Evolutionary conservation across 2,113 vertebrate species (phyloP).

Genomic region (Microtus oregoni): DNA sequence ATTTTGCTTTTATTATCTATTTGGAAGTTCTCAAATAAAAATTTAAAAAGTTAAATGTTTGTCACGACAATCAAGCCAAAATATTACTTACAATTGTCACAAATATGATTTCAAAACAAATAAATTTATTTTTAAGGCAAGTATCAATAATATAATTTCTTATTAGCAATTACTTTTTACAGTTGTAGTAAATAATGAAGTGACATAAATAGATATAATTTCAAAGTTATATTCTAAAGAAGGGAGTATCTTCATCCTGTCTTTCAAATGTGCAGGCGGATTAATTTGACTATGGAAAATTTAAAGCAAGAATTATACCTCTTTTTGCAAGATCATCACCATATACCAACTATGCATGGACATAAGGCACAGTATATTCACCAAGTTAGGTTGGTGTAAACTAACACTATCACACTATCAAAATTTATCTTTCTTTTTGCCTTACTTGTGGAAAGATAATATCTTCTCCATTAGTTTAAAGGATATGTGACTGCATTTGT

Average conservation of each 20-base stretch:
- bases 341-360: not conserved
- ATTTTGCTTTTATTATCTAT: not conserved
- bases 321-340: not conserved
- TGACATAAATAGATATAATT: not conserved
- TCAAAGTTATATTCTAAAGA: not conserved
- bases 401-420: not conserved
- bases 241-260: fast-evolving
- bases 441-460: not conserved
- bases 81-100: not conserved
- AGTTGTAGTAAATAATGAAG: not conserved
- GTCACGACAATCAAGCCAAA: not conserved
- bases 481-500: not conserved
- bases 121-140: not conserved
- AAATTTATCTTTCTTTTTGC: not conserved
- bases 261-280: not conserved
- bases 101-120: not conserved
- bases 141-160: not conserved
- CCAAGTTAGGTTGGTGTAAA: not conserved
- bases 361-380: not conserved
- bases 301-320: fast-evolving
- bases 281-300: not conserved
- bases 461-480: not conserved
- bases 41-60: not conserved
- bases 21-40: not conserved
- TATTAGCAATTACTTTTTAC: not conserved